phyloP scores from a whole-genome alignment of 2,888 invertebrate genomes.

The Chymomyza procnemis region DNA sequence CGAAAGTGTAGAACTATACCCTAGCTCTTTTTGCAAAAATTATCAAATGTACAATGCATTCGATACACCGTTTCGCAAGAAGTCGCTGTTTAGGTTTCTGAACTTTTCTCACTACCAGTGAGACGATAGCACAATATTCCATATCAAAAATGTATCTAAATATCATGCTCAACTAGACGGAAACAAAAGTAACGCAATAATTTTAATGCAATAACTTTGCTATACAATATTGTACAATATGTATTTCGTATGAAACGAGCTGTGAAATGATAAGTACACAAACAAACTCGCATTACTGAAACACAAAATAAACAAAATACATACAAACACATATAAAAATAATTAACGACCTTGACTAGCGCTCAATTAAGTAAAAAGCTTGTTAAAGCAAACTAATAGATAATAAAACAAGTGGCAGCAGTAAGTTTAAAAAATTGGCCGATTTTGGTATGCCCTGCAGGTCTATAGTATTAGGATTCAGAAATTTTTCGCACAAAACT shows the following conservation, averaged over 20 bases:
- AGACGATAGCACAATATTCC: not conserved
- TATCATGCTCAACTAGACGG: not conserved
- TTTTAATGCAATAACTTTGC: not conserved
- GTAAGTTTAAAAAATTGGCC: not conserved
- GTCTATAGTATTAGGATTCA: no score
- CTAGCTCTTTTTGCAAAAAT: no score
- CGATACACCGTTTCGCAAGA: not conserved
- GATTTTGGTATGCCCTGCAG: not conserved
- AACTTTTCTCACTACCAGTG: not conserved
- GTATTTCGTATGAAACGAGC: not conserved
- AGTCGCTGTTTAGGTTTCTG: not conserved
- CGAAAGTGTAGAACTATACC: no score
- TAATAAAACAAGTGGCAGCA: not conserved
- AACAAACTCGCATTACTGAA: not conserved
- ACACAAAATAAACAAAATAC: not conserved
- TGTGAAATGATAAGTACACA: not conserved
- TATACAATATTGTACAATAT: not conserved
- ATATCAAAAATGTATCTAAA: not conserved
- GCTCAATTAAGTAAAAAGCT: slow-evolving; percentile 4
- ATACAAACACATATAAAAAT: not conserved
- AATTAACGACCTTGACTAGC: slow-evolving; percentile 3
- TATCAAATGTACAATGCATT: no score
- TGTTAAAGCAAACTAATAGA: not conserved
- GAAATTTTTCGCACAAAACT: no score
- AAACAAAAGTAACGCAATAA: not conserved